These are phyloP conservation scores for Deilephila elpenor DNA, from an alignment of 2,888 invertebrate genomes.

Conservation along the genomic window DNA sequence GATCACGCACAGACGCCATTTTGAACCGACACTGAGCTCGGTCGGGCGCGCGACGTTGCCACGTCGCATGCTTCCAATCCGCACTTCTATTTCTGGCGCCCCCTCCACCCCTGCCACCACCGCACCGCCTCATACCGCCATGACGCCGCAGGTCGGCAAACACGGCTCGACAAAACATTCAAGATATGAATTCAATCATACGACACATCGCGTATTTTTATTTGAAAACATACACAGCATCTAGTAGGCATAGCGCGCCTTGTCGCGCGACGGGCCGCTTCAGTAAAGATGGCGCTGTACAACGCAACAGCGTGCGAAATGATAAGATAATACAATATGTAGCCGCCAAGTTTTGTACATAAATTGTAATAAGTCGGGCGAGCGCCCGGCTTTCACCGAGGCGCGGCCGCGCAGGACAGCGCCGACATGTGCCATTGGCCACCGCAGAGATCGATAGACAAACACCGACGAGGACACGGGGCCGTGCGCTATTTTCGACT, in stretches of 20 bases:
- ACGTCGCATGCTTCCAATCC: conserved; percentile 78
- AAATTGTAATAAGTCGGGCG: conserved; percentile 58
- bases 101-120: conserved; percentile 57
- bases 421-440: conserved; percentile 87
- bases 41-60: conserved; percentile 79
- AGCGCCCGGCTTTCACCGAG: conserved; percentile 81
- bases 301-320: conserved; percentile 59
- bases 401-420: conserved; percentile 81
- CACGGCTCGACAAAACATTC: conserved; percentile 76
- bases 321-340: conserved; percentile 68
- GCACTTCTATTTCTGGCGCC: conserved; percentile 80
- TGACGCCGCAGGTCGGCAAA: conserved; percentile 72
- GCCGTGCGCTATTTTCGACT: conserved; percentile 76
- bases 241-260: conserved; percentile 59
- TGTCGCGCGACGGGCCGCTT: conserved; percentile 34
- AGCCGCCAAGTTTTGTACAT: conserved; percentile 54
- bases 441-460: conserved; percentile 86
- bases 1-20: conserved; percentile 85
- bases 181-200: conserved; percentile 62
- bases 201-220: conserved; percentile 58
- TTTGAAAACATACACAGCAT: conserved; percentile 65
- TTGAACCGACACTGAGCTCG: conserved; percentile 81
- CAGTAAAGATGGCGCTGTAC: conserved; percentile 44
- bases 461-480: conserved; percentile 84
- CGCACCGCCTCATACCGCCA: conserved; percentile 50